Conservation (phyloP, 2,113 vertebrate species). For the Pelusios castaneus region DNA sequence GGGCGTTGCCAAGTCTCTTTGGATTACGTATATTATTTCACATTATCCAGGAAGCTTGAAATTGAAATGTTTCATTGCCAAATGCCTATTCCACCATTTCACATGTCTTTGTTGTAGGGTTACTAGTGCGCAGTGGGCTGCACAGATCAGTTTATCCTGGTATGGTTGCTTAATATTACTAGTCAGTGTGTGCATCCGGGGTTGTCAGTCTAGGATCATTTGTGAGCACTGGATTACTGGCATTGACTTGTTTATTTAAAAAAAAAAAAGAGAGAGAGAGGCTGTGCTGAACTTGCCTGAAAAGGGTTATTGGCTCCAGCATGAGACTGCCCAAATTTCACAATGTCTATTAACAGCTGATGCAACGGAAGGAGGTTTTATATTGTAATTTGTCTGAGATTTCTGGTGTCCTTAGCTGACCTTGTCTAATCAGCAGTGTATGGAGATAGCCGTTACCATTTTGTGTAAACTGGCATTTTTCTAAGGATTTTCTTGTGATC, state of each 20-base stretch:
- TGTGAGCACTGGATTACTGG: accelerated
- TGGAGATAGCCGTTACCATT: not conserved
- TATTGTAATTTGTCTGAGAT: accelerated
- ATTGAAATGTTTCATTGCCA: accelerated
- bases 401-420: not conserved
- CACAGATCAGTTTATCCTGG: accelerated
- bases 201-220: accelerated
- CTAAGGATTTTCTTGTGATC: accelerated
- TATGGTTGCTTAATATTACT: accelerated
- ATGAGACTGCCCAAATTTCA: not conserved
- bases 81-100: accelerated
- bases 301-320: not conserved
- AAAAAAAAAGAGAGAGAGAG: accelerated
- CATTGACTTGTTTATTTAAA: not conserved
- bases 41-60: not conserved
- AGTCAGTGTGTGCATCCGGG: accelerated
- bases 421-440: not conserved
- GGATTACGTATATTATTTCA: not conserved
- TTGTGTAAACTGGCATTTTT: accelerated
- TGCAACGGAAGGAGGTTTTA: not conserved
- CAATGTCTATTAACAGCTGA: not conserved
- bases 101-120: accelerated
- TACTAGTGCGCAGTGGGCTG: accelerated
- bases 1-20: accelerated
- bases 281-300: not conserved